Evolutionary conservation across 2,113 vertebrate genomes (phyloP).

Genomic region (Eleginops maclovinus): DNA sequence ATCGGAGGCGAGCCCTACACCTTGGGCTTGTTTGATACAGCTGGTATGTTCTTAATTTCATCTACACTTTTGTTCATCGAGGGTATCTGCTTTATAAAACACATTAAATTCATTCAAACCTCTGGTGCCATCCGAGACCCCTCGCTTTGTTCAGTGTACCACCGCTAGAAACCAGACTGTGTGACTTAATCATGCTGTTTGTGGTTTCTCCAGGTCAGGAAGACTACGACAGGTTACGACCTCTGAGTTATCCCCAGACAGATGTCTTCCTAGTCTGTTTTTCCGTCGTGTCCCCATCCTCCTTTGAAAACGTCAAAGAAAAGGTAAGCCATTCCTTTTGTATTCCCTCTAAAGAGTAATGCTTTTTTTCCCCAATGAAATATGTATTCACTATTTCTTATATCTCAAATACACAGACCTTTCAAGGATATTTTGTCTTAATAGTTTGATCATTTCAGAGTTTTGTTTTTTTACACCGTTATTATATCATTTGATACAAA

Average conservation of each 20-base stretch:
- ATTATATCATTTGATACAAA: neutral
- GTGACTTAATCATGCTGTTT: slow-evolving; percentile 5
- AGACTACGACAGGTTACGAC: slow-evolving; percentile 99
- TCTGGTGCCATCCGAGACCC: neutral
- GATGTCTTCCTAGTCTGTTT: slow-evolving; percentile 99
- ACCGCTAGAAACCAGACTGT: neutral
- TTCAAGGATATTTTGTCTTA: neutral
- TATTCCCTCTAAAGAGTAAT: too few relatives aligned
- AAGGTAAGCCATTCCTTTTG: slow-evolving; percentile 81
- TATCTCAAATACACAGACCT: neutral
- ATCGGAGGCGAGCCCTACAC: slow-evolving; percentile 99
- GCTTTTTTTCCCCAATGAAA: neutral
- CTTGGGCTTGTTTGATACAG: slow-evolving; percentile 98
- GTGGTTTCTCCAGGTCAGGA: slow-evolving; percentile 90
- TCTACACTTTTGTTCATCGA: neutral
- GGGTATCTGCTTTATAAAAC: too few relatives aligned
- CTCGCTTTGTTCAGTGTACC: neutral
- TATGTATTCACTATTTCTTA: neutral
- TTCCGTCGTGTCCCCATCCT: slow-evolving; percentile 98
- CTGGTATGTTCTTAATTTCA: slow-evolving; percentile 85
- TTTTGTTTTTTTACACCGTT: too few relatives aligned
- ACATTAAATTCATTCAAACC: too few relatives aligned
- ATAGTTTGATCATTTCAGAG: too few relatives aligned
- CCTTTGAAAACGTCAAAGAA: slow-evolving; percentile 99
- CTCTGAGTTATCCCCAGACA: slow-evolving; percentile 99